A percentile compares a stretch with the other conserved stretches of the same genome.
Evolutionary conservation across 1,140 invertebrate species (phyloP).

Genomic region (Drosophila paulistorum): DNA sequence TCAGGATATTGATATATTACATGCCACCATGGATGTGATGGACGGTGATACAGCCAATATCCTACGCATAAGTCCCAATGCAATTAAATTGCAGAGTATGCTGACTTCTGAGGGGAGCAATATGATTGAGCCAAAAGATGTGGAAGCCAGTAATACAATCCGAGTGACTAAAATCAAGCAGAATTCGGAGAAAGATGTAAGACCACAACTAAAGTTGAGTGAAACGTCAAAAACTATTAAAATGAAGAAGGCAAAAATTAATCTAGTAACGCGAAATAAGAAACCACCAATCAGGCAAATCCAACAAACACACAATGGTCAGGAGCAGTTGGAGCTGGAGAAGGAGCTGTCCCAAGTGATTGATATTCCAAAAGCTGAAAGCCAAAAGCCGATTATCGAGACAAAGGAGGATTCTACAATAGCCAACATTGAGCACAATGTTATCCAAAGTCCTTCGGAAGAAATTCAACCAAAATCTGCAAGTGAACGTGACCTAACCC

Average conservation of each 20-base stretch:
- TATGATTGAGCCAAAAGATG: neutral
- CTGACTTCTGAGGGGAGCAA: neutral
- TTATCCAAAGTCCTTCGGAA: neutral
- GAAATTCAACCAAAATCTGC: constrained; percentile 17
- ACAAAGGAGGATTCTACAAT: neutral
- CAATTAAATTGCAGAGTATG: constrained; percentile 35
- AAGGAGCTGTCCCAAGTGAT: neutral
- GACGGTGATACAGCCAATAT: constrained; percentile 52
- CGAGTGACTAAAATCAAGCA: neutral
- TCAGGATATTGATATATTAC: constrained; percentile 63
- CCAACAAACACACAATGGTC: neutral
- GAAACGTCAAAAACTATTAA: constrained; percentile 28
- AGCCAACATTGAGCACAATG: neutral
- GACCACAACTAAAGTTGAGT: neutral
- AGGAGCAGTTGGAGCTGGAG: neutral
- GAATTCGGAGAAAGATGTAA: constrained; percentile 10
- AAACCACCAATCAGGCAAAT: constrained; percentile 15
- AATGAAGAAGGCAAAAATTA: constrained; percentile 67
- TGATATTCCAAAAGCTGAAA: neutral
- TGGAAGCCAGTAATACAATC: neutral
- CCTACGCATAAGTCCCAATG: constrained; percentile 67
- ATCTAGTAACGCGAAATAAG: constrained; percentile 70
- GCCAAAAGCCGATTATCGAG: neutral
- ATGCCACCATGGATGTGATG: constrained; percentile 58
- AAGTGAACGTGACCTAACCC: constrained; percentile 44